These are phyloP conservation scores for Neelides sp. DNA, from an alignment of 1,140 invertebrate species.

Conservation along the genomic window DNA sequence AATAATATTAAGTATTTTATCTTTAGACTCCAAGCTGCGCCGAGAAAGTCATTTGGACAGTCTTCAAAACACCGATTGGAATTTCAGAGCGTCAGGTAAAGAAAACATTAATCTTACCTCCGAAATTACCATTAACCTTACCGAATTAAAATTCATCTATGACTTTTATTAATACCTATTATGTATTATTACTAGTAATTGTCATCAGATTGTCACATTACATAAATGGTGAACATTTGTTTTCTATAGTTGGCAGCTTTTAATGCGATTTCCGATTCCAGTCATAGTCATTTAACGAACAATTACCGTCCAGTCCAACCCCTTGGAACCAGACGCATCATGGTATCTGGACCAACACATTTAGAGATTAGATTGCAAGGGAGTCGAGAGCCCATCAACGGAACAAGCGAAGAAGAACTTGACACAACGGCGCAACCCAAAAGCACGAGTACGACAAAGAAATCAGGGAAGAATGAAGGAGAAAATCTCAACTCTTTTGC, in stretches of 20 bases:
- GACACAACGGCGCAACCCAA: too few species aligned
- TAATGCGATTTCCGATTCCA: conserved; percentile 27
- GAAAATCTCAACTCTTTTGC: too few species aligned
- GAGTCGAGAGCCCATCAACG: too few species aligned
- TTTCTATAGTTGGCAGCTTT: conserved; percentile 31
- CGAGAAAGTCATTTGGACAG: conserved; percentile 43
- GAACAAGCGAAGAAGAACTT: too few species aligned
- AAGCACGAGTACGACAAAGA: too few species aligned
- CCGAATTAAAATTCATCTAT: not conserved
- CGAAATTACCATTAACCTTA: not conserved
- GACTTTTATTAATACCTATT: not conserved
- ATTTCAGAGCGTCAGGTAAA: conserved; percentile 35
- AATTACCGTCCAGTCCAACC: conserved; percentile 35
- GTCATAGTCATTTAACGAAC: conserved; percentile 31
- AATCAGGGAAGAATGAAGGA: too few species aligned
- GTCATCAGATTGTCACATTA: too few species aligned
- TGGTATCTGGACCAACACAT: too few species aligned
- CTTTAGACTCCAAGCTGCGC: conserved; percentile 39
- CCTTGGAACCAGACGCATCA: conserved; percentile 29
- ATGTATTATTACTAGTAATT: not conserved
- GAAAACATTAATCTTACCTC: not conserved
- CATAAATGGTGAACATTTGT: not conserved
- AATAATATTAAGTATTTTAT: not conserved
- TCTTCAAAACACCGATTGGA: conserved; percentile 37
- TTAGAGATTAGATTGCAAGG: too few species aligned